Base-by-base conservation (phyloP, 1,140 invertebrate species). In the Stenopsyche tienmushanensis region DNA sequence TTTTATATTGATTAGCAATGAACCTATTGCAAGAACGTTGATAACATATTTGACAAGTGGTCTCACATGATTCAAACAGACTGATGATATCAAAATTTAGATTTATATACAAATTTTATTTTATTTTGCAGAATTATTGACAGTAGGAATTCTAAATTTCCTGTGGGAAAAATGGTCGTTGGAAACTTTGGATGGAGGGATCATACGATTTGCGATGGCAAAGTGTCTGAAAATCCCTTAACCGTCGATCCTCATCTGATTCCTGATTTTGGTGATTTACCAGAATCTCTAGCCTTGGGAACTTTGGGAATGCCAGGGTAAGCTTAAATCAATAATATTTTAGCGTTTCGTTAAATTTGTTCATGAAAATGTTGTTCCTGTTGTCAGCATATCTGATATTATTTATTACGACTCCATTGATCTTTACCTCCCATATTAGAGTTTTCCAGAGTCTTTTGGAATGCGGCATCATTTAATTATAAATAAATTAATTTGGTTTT, bases 221-320 rank as follows among this genome's bases (percentile, higher is more conserved):
- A 70, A 18, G 71, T 69, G 21, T 53, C 25, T 62, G 62, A 54
- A 41, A 55, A 62, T 52, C 26, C 52, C 9, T 65, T 69, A 3
- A 65, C 73, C 26, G 49, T 74, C 34, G 74, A 75, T 18, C 76
- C 80, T 17, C 78, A 75, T 23, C 55, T 82, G 26, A 55, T 88
- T 50, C 83, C 84, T 9, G 82, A 87, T 62, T 70, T 85, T 26
- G 78, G 73, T 26, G 74, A 81, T 29, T 71, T 88, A 57, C 80
- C 86, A 9, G 34, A 76, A n/a, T 88, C 86, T 1, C 74, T 86
- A 21, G 81, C 73, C 1, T 73, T 88, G 20, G 87, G 87, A 39
- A 69, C 82, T 44, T 71, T 87, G 29, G 87, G 87, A 67, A 87
- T 88, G 84, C 82, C 86, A 39, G 87, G 87, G 86, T 86, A 77